A percentile compares a stretch with the other conserved stretches of the same genome.
Evolutionary conservation across 2,113 vertebrate genomes (phyloP).

Genomic region (Sebastes schlegelii): DNA sequence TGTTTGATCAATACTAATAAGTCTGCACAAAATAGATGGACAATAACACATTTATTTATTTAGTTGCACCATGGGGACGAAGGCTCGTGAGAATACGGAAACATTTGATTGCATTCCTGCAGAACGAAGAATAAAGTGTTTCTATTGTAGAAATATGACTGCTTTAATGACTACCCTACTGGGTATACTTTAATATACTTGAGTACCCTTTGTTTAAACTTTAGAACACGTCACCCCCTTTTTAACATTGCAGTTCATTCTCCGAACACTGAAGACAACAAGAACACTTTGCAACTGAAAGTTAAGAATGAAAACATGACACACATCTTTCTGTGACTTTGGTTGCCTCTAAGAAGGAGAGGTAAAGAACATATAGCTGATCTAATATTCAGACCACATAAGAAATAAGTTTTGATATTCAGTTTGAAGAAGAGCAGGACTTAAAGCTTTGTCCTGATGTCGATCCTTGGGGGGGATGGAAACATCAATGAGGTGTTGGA

Average conservation of each 20-base stretch:
- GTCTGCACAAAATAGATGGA: not conserved
- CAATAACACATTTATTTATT: not conserved
- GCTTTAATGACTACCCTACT: too few relatives aligned
- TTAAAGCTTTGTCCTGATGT: constrained; percentile 58
- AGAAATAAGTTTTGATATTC: constrained; percentile 55
- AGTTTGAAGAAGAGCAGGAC: constrained; percentile 63
- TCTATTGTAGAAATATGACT: too few relatives aligned
- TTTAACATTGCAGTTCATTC: constrained; percentile 1
- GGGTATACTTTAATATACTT: too few relatives aligned
- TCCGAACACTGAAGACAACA: not conserved
- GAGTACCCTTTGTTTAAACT: not conserved
- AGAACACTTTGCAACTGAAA: not conserved
- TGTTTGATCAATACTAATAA: not conserved
- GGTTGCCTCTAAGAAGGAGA: constrained; percentile 8
- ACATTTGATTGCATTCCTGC: too few relatives aligned
- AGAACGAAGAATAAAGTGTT: too few relatives aligned
- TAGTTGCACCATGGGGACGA: not conserved
- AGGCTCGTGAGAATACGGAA: too few relatives aligned
- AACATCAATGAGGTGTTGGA: constrained; percentile 65
- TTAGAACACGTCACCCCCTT: not conserved
- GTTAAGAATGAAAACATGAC: not conserved
- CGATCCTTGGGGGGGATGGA: constrained; percentile 39
- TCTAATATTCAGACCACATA: constrained; percentile 42
- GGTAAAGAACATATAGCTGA: constrained; percentile 30
- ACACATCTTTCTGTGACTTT: constrained; percentile 9